Conservation (phyloP, 2,888 invertebrate genomes). For the Ferrisia virgata region DNA sequence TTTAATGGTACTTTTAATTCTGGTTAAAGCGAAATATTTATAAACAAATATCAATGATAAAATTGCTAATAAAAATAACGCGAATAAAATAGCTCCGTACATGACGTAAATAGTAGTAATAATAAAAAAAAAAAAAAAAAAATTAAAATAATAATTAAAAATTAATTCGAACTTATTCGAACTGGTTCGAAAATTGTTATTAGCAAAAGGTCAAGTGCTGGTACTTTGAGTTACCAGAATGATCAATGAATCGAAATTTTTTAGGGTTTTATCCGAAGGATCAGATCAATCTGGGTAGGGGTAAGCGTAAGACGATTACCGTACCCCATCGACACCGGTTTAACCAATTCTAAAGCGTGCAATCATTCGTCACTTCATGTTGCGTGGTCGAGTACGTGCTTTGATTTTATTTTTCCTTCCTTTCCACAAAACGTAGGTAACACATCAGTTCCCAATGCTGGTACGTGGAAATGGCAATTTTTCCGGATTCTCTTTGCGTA, state of each 20-base stretch:
- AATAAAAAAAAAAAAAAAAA: neutral
- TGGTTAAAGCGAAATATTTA: conserved; percentile 5
- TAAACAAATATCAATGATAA: neutral
- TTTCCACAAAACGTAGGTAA: too few species aligned
- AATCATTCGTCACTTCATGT: conserved; percentile 16
- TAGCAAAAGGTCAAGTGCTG: conserved; percentile 23
- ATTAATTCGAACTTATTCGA: too few species aligned
- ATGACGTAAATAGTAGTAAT: neutral
- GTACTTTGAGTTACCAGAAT: conserved; percentile 26
- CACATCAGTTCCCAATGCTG: too few species aligned
- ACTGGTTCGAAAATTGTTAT: neutral
- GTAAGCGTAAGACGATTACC: conserved; percentile 23
- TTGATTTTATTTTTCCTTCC: neutral
- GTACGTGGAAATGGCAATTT: neutral
- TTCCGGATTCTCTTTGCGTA: neutral
- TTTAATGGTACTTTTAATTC: conserved; percentile 8
- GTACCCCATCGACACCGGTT: conserved; percentile 26
- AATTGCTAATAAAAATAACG: conserved; percentile 9
- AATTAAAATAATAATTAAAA: neutral
- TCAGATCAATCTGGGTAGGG: conserved; percentile 28
- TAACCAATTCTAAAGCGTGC: conserved; percentile 28
- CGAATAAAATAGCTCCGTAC: conserved; percentile 16
- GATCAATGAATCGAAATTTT: conserved; percentile 30
- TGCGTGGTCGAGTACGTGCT: conserved; percentile 12
- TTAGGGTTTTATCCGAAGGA: conserved; percentile 28